A percentile compares a stretch with the other conserved stretches of the same genome.
phyloP scores from a whole-genome alignment of 2,888 invertebrate species.

The Tachystola acroxantha region DNA sequence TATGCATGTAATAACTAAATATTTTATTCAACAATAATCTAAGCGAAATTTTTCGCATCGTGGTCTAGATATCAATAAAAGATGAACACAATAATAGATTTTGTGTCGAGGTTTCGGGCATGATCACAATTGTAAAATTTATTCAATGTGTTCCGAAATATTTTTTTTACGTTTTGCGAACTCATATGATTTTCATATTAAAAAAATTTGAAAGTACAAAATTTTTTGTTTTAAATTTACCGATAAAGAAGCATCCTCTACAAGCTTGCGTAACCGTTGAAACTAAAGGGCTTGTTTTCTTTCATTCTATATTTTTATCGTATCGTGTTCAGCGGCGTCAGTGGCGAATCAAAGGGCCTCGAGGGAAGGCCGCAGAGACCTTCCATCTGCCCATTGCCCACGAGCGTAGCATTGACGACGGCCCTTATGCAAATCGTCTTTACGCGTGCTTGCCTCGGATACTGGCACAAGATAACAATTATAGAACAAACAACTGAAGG shows the following conservation, averaged over 20 bases:
- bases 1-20: too few relatives aligned
- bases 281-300: slow-evolving; percentile 5
- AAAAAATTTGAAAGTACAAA: not conserved
- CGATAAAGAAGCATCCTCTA: not conserved
- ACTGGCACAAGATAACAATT: slow-evolving; percentile 1
- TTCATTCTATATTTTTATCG: slow-evolving; percentile 5
- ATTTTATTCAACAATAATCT: too few relatives aligned
- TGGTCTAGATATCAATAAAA: not conserved
- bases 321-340: slow-evolving; percentile 34
- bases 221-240: not conserved
- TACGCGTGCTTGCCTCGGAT: slow-evolving; percentile 31
- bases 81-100: not conserved
- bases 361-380: slow-evolving; percentile 60
- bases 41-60: too few relatives aligned
- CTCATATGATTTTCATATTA: not conserved
- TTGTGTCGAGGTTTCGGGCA: not conserved
- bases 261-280: slow-evolving; percentile 5
- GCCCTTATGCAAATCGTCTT: slow-evolving; percentile 69
- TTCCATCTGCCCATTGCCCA: slow-evolving; percentile 47
- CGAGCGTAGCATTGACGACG: slow-evolving; percentile 56
- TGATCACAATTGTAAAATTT: not conserved
- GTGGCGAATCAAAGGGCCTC: slow-evolving; percentile 69
- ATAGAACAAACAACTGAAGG: not conserved
- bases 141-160: not conserved
- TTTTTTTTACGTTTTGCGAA: not conserved